Evolutionary conservation across 1,140 invertebrate genomes (phyloP), one percentile per base, ranked within the genome.

Genomic region (Caligus rogercresseyi): DNA sequence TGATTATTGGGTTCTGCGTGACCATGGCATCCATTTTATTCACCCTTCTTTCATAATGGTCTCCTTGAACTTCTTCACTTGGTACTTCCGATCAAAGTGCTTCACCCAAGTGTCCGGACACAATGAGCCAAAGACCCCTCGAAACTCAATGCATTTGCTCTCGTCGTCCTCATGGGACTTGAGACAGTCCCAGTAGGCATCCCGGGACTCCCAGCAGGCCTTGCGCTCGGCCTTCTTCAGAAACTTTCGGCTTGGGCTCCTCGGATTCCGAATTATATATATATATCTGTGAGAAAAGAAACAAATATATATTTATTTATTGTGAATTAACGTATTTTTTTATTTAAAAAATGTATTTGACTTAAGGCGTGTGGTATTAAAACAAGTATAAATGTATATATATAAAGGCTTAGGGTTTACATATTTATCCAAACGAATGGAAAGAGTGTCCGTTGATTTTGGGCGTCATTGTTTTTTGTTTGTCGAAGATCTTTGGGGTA

Each of bases 141-240:
- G 14, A 24, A 16, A n/a, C 2, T n/a, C 21, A 26, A 3, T 2
- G 16, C 57, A 60, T 21, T n/a, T 14, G 14, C 24, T 19, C 15
- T 18, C 26, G 25, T 60, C 57, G 7, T 60, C 57, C 4, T 25
- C 16, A 31, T 2, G 11, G 18, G 57, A 26, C 11, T 60, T 60
- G 14, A 60, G 21, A 18, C 57, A 60, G 43, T 18, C 26, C 57
- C 57, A 60, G 25, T 24, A 25, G 2, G 23, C 24, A 43, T 60
- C 57, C 3, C 57, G 23, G 2, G 4, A 1, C 21, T 25, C 57
- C 57, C 57, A 60, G 25, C 57, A 60, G 18, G 2, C 18, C 24
- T 25, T 43, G 3, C 57, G 14, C n/a, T 60, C 57, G 15, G 57
- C 57, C 57, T 60, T 60, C 25, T 60, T 60, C 15, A 60, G 24